A percentile compares a stretch with the other conserved stretches of the same genome.
Conservation (phyloP, 2,797 vertebrate species). For the Helicolenus hilgendorfi region DNA sequence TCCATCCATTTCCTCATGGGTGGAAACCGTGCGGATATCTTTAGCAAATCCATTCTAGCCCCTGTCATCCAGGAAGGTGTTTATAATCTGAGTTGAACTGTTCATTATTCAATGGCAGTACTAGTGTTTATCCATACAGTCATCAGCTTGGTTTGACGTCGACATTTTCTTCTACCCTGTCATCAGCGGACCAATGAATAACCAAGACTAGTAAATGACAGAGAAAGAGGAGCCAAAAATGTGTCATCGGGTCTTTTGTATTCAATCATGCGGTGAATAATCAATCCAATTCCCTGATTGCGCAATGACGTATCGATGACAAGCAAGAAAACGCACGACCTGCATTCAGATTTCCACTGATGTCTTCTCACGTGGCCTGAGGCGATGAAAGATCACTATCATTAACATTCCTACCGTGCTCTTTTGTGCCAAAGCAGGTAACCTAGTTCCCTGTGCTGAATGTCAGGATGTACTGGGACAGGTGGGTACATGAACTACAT, state of each 20-base stretch:
- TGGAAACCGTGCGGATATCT: slow-evolving; percentile 55
- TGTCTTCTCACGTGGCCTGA: slow-evolving; percentile 40
- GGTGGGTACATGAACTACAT: slow-evolving; percentile 44
- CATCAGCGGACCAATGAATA: slow-evolving; percentile 64
- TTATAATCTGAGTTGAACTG: slow-evolving; percentile 1
- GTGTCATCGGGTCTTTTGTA: slow-evolving; percentile 48
- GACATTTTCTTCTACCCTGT: not conserved
- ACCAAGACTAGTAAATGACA: slow-evolving; percentile 5
- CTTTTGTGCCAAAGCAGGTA: slow-evolving; percentile 42
- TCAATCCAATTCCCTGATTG: slow-evolving; percentile 48
- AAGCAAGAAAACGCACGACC: slow-evolving; percentile 49
- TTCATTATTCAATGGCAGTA: not conserved
- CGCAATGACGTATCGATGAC: slow-evolving; percentile 55
- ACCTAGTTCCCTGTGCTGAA: not conserved
- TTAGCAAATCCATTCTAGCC: slow-evolving; percentile 44
- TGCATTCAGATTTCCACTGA: slow-evolving; percentile 23
- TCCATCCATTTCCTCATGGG: slow-evolving; percentile 70
- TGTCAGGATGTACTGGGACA: not conserved
- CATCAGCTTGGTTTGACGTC: not conserved
- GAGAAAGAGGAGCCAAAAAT: slow-evolving; percentile 47
- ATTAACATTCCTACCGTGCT: slow-evolving; percentile 72
- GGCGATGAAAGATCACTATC: slow-evolving; percentile 1
- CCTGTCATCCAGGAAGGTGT: slow-evolving; percentile 52
- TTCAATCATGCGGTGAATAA: slow-evolving; percentile 54
- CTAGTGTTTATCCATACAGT: not conserved